Evolutionary conservation across 2,888 invertebrate species (phyloP).

Genomic region (Orchesellides sinensis): DNA sequence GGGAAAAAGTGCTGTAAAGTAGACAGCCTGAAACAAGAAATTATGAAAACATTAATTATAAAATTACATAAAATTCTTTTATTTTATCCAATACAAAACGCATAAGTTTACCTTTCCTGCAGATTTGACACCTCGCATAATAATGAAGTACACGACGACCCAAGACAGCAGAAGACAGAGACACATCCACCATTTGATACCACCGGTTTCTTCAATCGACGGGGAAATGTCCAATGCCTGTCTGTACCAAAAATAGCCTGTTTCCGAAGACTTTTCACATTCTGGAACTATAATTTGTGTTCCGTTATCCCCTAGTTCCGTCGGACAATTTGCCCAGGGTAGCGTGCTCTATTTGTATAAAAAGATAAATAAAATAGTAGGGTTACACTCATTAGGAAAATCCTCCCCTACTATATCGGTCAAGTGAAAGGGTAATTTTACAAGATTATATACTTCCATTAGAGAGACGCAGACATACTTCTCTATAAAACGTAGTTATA

Average conservation of each 20-base stretch:
- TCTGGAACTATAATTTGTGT: constrained; percentile 82
- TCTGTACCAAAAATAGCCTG: constrained; percentile 95
- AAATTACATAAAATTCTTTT: neutral
- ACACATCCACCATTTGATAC: constrained; percentile 95
- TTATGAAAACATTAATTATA: neutral
- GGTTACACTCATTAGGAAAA: too few species aligned
- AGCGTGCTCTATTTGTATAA: constrained; percentile 85
- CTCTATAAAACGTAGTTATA: too few species aligned
- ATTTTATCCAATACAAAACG: too few species aligned
- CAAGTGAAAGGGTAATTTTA: too few species aligned
- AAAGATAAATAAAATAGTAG: neutral
- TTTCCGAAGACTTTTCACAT: constrained; percentile 89
- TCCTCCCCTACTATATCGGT: too few species aligned
- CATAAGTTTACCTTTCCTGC: constrained; percentile 95
- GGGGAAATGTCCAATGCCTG: constrained; percentile 92
- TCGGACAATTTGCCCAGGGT: constrained; percentile 91
- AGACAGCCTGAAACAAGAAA: constrained; percentile 83
- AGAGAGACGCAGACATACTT: too few species aligned
- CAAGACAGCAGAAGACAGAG: constrained; percentile 91
- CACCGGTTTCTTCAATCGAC: constrained; percentile 89
- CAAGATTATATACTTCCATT: too few species aligned
- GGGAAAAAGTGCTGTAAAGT: constrained; percentile 96
- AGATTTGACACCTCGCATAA: constrained; percentile 97
- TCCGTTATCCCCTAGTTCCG: constrained; percentile 79
- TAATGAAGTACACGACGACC: constrained; percentile 94